These are phyloP conservation scores for Hippocampus mohnikei DNA, from an alignment of 2,113 vertebrate species.

Conservation along the genomic window DNA sequence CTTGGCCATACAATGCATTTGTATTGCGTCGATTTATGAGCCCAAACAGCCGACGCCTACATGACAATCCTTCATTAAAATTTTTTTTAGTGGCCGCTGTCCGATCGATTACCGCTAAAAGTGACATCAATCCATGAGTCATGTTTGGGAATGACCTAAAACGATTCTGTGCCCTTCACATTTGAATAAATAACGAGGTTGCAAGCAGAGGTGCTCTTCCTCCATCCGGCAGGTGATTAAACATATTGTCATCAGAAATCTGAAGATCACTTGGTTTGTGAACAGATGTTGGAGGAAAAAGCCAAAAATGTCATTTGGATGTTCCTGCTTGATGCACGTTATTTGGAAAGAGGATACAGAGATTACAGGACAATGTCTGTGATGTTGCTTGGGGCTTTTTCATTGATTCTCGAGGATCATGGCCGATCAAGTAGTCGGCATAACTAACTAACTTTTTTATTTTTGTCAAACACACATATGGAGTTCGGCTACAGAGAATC, in stretches of 20 bases:
- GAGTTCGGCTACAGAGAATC: too few species aligned
- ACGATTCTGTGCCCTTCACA: background rate
- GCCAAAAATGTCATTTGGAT: background rate
- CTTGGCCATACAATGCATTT: background rate
- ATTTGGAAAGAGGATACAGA: background rate
- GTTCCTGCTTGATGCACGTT: background rate
- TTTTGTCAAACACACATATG: too few species aligned
- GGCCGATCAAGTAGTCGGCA: too few species aligned
- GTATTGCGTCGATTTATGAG: background rate
- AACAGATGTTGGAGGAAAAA: background rate
- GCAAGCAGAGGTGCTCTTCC: background rate
- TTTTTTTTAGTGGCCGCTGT: background rate
- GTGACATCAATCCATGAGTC: background rate
- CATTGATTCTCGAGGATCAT: background rate
- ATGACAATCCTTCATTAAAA: constrained; percentile 1
- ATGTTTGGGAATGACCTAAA: constrained; percentile 1
- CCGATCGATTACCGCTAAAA: background rate
- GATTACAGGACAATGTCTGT: background rate
- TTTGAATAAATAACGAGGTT: constrained; percentile 2
- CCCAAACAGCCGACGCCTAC: background rate
- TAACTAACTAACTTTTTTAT: too few species aligned
- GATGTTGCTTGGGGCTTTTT: background rate
- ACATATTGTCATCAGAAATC: background rate
- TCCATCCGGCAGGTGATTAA: background rate
- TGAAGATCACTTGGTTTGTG: background rate